Evolutionary conservation across 2,113 vertebrate genomes (phyloP).

Genomic region (Dipodomys merriami): DNA sequence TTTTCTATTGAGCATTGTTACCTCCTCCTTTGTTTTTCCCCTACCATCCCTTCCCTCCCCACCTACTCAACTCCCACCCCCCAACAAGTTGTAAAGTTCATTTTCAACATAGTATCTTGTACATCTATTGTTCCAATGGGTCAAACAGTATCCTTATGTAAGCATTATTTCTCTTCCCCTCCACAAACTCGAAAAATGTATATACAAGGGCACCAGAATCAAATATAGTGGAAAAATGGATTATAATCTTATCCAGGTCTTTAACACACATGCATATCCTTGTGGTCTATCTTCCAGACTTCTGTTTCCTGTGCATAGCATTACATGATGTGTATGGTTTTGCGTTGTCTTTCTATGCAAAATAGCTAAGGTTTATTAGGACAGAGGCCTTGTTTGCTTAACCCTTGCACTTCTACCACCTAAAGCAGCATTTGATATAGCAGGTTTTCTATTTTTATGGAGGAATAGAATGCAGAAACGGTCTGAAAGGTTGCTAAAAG

Average conservation of each 20-base stretch:
- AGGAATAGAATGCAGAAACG: neutral
- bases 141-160: no score
- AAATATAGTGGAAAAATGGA: no score
- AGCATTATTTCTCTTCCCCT: no score
- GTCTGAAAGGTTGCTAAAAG: neutral
- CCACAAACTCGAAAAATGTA: no score
- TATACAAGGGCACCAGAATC: no score
- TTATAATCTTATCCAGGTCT: neutral
- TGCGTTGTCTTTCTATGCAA: neutral
- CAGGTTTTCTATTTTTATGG: neutral
- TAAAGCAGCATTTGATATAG: neutral
- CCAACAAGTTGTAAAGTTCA: no score
- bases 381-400: neutral
- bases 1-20: no score
- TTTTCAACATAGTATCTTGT: no score
- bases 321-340: neutral
- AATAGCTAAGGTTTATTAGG: slow-evolving; percentile 40
- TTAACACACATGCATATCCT: neutral
- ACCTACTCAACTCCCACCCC: no score
- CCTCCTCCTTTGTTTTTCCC: no score
- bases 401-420: neutral
- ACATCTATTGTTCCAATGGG: no score
- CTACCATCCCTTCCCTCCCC: no score
- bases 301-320: neutral
- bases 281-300: neutral